phyloP scores from a whole-genome alignment of 1,140 invertebrate species.

The Pollicipes pollicipes region DNA sequence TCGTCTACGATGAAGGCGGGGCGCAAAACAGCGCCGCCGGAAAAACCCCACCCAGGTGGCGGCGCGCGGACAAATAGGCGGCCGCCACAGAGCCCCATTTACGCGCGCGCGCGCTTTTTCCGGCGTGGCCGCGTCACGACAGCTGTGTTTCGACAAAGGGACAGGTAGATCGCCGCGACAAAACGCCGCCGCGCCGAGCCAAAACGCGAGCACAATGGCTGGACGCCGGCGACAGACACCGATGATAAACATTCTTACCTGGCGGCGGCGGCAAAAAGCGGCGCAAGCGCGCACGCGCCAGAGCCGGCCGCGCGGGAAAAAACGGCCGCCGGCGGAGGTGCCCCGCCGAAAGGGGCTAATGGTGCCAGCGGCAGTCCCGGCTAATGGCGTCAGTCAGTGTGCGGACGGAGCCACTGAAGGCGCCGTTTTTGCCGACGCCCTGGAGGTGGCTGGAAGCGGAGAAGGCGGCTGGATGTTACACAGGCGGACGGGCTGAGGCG shows the following conservation, averaged over 20 bases:
- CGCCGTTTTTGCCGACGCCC: too few relatives aligned
- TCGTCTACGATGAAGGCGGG: not conserved
- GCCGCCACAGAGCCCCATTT: not conserved
- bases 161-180: not conserved
- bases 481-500: too few relatives aligned
- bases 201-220: not conserved
- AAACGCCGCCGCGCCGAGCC: too few relatives aligned
- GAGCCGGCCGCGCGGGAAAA: too few relatives aligned
- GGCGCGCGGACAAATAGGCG: not conserved
- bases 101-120: not conserved
- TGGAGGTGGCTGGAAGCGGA: not conserved
- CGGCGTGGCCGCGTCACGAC: not conserved
- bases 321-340: too few relatives aligned
- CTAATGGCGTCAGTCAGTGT: not conserved
- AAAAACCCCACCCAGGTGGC: not conserved
- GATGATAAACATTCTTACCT: constrained; percentile 2
- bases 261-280: not conserved
- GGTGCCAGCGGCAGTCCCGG: not conserved
- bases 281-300: not conserved
- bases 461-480: not conserved
- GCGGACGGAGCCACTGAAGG: not conserved
- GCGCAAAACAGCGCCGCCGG: not conserved
- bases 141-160: not conserved
- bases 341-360: too few relatives aligned
- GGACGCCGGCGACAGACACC: not conserved